Evolutionary conservation across 2,113 vertebrate species (phyloP), one percentile per base, ranked within the genome.

Genomic region (Lepisosteus oculatus): DNA sequence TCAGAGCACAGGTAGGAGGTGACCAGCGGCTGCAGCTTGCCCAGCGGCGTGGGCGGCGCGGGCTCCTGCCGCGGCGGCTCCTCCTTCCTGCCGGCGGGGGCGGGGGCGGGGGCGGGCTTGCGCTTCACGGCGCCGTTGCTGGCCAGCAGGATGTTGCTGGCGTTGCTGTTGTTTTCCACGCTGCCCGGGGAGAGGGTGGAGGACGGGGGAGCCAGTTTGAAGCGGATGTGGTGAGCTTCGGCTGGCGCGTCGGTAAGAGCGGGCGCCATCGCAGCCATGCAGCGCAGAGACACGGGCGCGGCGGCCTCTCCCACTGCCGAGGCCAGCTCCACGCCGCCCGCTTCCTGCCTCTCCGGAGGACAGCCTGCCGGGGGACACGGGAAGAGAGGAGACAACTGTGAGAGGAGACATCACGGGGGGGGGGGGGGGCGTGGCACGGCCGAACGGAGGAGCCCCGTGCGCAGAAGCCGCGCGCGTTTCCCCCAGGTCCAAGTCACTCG

Each of bases 251-350:
- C 97, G 93, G 97, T 98, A 92, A 99, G 96, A 98, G 97, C 97
- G 95, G 97, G 97, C 95, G 97, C 97, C 97, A 99, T 99, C 92
- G 97, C 96, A 98, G 97, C 97, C 97, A 99, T 99, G 97, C 97
- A 99, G 96, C 94, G 97, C 96, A 92, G 91, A 93, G 90, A 93
- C 91, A 92, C 88, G 92, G 95, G 93, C 91, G 91, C 90, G 93
- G 90, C 92, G 93, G 93, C 93, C 95, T 95, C 90, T 92, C 85
- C 87, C 76, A 75, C 82, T 85, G 88, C 90, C 70, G 86, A 90
- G 93, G 93, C 93, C 93, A 93, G 94, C 91, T 95, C 94, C 94
- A 89, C 90, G 81, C 83, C 86, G 86, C 92, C 91, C 92, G 90
- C 93, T 92, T 90, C 90, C 93, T 85, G 94, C 92, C 93, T 92